Percentiles rank a stretch among this genome's conserved stretches.
These are phyloP conservation scores for Morinoia aosen DNA, from an alignment of 2,888 invertebrate genomes.

Conservation along the genomic window DNA sequence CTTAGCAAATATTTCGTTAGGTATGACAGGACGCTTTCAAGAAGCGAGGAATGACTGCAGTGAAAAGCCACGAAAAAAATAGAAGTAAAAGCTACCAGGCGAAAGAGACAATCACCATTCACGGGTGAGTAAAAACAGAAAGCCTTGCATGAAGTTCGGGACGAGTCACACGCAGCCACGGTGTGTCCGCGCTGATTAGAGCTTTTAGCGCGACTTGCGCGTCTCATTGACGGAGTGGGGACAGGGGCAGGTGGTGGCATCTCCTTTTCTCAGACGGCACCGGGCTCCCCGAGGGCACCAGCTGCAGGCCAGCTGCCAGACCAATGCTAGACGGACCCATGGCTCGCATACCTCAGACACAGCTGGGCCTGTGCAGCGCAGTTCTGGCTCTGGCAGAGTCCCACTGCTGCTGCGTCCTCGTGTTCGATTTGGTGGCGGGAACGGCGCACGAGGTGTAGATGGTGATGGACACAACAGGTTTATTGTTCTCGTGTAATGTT, in stretches of 20 bases:
- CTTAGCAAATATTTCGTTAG: not conserved
- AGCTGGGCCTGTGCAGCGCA: not conserved
- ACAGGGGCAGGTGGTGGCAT: conserved; percentile 36
- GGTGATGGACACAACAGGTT: not conserved
- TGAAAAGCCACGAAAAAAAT: not conserved
- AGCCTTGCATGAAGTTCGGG: not conserved
- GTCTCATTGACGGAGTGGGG: not conserved
- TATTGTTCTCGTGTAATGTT: not conserved
- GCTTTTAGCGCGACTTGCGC: not conserved
- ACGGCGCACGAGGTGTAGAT: not conserved
- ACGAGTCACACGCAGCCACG: not conserved
- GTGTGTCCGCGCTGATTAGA: not conserved
- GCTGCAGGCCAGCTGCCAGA: conserved; percentile 44
- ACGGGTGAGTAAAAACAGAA: not conserved
- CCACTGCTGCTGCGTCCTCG: not conserved
- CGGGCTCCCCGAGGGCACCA: conserved; percentile 40
- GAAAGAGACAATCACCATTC: not conserved
- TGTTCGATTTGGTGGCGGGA: not conserved
- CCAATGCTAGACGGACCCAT: conserved; percentile 5
- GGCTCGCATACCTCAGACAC: conserved; percentile 37
- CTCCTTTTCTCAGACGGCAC: not conserved
- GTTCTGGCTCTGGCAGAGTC: not conserved
- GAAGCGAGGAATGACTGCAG: not conserved
- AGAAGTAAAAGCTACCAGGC: not conserved
- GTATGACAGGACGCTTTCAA: not conserved